A percentile compares a stretch with the other conserved stretches of the same genome.
Conservation (phyloP, 2,888 invertebrate genomes). For the Ecdyonurus torrentis region DNA sequence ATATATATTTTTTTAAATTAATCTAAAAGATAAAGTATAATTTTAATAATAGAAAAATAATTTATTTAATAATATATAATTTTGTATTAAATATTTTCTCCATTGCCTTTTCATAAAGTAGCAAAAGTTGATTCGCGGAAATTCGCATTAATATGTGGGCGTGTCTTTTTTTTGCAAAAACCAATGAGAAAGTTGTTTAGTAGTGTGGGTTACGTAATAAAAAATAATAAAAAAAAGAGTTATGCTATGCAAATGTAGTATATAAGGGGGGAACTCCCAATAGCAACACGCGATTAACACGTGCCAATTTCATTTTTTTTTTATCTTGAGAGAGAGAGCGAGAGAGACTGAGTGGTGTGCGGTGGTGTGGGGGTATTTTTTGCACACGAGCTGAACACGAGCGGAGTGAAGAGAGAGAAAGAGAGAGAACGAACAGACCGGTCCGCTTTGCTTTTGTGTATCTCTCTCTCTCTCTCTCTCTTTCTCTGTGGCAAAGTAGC, state of each 20-base stretch:
- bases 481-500: too few relatives aligned
- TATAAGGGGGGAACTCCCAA: not conserved
- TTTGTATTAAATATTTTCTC: too few relatives aligned
- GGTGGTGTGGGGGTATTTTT: not conserved
- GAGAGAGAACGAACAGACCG: too few relatives aligned
- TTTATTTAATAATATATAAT: not conserved
- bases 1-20: too few relatives aligned
- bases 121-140: not conserved
- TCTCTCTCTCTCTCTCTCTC: too few relatives aligned
- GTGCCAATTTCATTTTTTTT: not conserved
- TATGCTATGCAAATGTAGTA: not conserved
- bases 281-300: not conserved
- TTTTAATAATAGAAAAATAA: not conserved
- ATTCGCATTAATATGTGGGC: not conserved
- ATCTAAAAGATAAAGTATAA: too few relatives aligned
- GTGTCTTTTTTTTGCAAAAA: not conserved
- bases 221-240: too few relatives aligned
- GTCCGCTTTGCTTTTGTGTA: too few relatives aligned
- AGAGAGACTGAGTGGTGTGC: too few relatives aligned
- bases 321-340: too few relatives aligned
- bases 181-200: not conserved
- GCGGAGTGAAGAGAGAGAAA: too few relatives aligned
- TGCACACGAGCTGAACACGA: not conserved
- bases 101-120: not conserved
- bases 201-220: too few relatives aligned